Evolutionary conservation across 64 coral and sea anemone genomes (phyloP).

Genomic region (Dendronephthya gigantea): DNA sequence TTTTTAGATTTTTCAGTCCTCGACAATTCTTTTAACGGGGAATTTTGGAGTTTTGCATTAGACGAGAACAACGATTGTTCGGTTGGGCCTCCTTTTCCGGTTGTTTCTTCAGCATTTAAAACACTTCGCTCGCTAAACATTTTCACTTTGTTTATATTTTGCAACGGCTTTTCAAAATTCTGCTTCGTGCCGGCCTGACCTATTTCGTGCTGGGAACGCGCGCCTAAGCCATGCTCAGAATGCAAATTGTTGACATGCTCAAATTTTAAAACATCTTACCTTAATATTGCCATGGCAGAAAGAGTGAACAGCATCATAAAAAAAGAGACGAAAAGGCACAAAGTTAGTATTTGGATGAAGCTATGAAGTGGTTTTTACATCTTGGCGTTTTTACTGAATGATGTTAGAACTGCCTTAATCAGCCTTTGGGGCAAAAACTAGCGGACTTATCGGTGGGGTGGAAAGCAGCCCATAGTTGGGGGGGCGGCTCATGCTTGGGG

Average conservation of each 20-base stretch:
- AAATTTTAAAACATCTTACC: not conserved
- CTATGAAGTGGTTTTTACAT: too few relatives aligned
- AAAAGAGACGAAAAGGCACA: not conserved
- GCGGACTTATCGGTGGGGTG: too few relatives aligned
- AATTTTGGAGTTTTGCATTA: too few relatives aligned
- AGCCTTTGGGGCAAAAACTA: too few relatives aligned
- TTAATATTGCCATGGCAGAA: constrained; percentile 3
- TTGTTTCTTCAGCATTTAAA: not conserved
- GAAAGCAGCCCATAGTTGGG: too few relatives aligned
- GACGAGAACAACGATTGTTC: too few relatives aligned
- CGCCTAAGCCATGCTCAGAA: not conserved
- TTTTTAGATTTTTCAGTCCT: too few relatives aligned
- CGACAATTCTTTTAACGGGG: too few relatives aligned
- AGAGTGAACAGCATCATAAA: not conserved
- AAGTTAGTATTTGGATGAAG: not conserved
- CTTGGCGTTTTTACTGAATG: too few relatives aligned
- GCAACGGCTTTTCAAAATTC: not conserved
- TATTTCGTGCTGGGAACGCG: not conserved
- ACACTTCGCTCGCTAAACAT: not conserved
- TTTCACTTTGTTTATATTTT: too few relatives aligned
- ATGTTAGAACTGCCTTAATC: too few relatives aligned
- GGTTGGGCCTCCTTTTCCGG: not conserved
- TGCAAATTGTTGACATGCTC: not conserved
- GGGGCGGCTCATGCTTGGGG: too few relatives aligned
- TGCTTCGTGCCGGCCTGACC: not conserved